Evolutionary conservation across 2,797 vertebrate species (phyloP).

Genomic region (Sphenodon punctatus): DNA sequence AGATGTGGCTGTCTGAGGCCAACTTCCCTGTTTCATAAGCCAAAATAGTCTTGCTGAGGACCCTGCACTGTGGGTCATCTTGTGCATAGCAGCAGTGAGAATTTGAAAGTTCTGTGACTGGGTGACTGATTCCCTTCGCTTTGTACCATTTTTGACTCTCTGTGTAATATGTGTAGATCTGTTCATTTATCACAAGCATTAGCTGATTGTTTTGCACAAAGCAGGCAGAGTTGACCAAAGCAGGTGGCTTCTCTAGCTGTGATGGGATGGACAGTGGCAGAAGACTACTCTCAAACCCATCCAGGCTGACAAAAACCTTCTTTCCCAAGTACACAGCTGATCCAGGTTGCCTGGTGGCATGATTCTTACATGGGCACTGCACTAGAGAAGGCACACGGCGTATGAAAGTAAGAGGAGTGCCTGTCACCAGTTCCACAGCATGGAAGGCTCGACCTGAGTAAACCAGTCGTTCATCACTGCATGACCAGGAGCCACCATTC

Average conservation of each 20-base stretch:
- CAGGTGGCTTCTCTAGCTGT: neutral
- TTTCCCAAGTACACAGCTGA: neutral
- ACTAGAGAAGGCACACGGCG: accelerated
- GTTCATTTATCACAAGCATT: accelerated
- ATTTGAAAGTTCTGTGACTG: neutral
- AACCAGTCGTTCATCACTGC: accelerated
- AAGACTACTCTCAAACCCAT: neutral
- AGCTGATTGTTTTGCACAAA: accelerated
- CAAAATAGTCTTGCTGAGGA: neutral
- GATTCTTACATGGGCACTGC: neutral
- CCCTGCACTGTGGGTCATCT: neutral
- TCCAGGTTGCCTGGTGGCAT: accelerated
- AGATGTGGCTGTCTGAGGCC: neutral
- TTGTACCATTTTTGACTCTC: accelerated
- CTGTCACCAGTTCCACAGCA: accelerated
- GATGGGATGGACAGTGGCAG: neutral
- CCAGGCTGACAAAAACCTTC: neutral
- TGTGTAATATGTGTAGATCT: neutral
- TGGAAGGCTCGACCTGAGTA: neutral
- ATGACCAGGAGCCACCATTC: accelerated
- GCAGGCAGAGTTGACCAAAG: accelerated
- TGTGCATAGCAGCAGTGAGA: neutral
- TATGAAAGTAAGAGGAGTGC: neutral
- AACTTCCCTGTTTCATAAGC: accelerated
- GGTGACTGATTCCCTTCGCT: accelerated